phyloP scores from a whole-genome alignment of 2,113 vertebrate genomes.

The rat (Rattus norvegicus) region GRCr8 NC_086033.1:60504001-60504500 shows the following conservation, averaged over 20 bases:
- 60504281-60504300: neutral
- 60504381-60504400: neutral
- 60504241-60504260: neutral
- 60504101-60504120: constrained; percentile 23
- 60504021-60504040: constrained; percentile 12
- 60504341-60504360: neutral
- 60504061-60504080: constrained; percentile 22
- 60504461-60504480: neutral
- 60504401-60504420: fast-evolving
- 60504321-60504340: neutral
- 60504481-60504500: neutral
- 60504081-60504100: neutral
- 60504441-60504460: neutral
- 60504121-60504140: neutral
- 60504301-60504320: neutral
- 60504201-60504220: too few species aligned
- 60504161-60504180: neutral
- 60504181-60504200: neutral
- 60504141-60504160: neutral
- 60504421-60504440: neutral
- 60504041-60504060: constrained; percentile 38
- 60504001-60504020: neutral
- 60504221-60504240: neutral
- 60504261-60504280: neutral
- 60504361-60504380: neutral